Evolutionary conservation across 2,113 vertebrate species (phyloP).

Genomic region (Rhea americana): DNA sequence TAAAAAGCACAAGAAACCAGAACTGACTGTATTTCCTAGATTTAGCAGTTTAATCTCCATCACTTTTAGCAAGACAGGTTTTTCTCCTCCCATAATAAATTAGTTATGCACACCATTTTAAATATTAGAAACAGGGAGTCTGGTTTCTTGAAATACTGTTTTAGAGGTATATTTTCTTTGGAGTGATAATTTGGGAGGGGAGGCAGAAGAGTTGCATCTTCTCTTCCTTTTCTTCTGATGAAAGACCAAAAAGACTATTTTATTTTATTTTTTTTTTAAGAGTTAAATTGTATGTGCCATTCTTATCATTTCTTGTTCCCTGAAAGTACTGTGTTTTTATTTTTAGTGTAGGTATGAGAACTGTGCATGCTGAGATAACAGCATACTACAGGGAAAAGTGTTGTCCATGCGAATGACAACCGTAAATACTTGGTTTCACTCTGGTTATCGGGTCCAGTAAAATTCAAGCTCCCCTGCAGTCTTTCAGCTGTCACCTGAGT

Average conservation of each 20-base stretch:
- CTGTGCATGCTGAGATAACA: not conserved
- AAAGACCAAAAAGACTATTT: not conserved
- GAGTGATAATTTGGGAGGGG: not conserved
- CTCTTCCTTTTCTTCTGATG: not conserved
- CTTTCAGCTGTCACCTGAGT: not conserved
- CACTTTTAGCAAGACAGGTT: not conserved
- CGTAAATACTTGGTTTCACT: not conserved
- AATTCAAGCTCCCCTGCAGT: not conserved
- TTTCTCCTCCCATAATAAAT: not conserved
- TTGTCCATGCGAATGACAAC: not conserved
- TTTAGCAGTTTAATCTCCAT: not conserved
- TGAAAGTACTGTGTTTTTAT: not conserved
- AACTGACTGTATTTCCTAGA: not conserved
- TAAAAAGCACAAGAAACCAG: not conserved
- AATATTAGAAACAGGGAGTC: not conserved
- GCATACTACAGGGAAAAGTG: not conserved
- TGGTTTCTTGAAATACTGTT: not conserved
- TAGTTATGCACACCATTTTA: not conserved
- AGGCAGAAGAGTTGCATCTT: not conserved
- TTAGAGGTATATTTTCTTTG: not conserved
- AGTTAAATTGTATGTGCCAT: not conserved
- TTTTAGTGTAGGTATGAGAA: not conserved
- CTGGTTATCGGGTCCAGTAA: not conserved
- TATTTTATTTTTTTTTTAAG: not conserved
- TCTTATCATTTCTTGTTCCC: not conserved